Evolutionary conservation across 1,140 invertebrate species (phyloP), one percentile per base, ranked within the genome.

Genomic region (Drosophila lini): DNA sequence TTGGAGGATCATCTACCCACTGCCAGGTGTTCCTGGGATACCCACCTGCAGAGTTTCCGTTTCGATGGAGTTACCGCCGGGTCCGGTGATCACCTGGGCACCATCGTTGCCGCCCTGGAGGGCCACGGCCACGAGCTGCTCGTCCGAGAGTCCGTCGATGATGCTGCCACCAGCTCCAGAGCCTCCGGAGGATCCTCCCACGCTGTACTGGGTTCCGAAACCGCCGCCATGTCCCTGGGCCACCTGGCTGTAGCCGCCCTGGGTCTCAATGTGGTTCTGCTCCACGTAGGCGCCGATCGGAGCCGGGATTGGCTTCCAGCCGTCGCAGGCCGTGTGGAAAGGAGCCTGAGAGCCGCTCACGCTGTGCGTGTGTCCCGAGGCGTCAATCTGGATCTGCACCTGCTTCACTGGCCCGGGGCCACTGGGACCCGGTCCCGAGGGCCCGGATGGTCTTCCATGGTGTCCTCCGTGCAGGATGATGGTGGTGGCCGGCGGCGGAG

Each of bases 291-390:
- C 63, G 0, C 86, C 89, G 11, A 94, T 81, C 22, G 94, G 92
- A 38, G 96, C 96, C 34, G 96, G 94, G 45, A 97, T 97, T 15
- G 96, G 96, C 81, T 96, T 96, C 96, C 96, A 97, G 34, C 96
- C 96, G 73, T 97, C 96, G 80, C 97, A 97, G 8, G 90, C 91
- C 1, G 91, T 91, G 58, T 91, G 90, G 70, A 91, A 91, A 0
- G 90, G 90, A 3, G 83, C 83, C 53, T 90, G 90, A 2, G 82
- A 90, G 5, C 90, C 85, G 16, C 76, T 85, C 1, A 91, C 81
- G 28, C 90, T 90, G 52, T 91, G 90, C 0, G 85, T 91, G 47
- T 91, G 90, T 7, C 90, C 90, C 2, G 86, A 77, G 13, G 80
- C 71, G 48, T 91, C 90, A 13, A 91, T 89, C 65, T 91, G 90